A percentile compares a stretch with the other conserved stretches of the same genome.
Evolutionary conservation across 1,140 invertebrate species (phyloP).

Genomic region (Neodiprion pinetum): DNA sequence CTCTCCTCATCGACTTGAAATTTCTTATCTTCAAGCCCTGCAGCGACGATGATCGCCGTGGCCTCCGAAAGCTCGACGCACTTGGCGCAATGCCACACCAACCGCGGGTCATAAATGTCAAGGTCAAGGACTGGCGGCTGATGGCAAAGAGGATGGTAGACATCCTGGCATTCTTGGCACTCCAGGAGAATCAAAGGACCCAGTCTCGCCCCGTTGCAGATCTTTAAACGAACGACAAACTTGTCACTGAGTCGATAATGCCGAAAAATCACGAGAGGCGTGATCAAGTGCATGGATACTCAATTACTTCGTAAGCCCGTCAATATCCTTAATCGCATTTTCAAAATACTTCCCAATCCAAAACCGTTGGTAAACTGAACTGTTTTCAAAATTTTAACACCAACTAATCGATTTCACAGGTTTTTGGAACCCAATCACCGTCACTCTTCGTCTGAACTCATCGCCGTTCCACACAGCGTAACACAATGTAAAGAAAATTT

Average conservation of each 20-base stretch:
- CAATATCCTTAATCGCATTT: neutral
- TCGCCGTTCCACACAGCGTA: no score
- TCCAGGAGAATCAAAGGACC: constrained; percentile 44
- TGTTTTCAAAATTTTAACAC: no score
- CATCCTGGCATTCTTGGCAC: constrained; percentile 44
- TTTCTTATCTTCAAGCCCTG: neutral
- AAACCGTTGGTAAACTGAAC: no score
- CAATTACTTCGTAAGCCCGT: no score
- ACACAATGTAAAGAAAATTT: constrained; percentile 3
- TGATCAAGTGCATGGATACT: no score
- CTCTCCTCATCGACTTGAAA: neutral
- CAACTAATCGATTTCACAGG: no score
- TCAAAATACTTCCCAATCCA: neutral
- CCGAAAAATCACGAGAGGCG: no score
- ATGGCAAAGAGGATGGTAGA: constrained; percentile 46
- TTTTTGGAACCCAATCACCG: no score
- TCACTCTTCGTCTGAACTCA: no score
- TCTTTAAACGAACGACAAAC: constrained; percentile 23
- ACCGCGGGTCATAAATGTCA: constrained; percentile 38
- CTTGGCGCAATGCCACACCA: constrained; percentile 41
- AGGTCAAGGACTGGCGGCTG: constrained; percentile 42
- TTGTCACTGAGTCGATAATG: no score
- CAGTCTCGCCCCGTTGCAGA: constrained; percentile 44
- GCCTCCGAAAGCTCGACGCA: constrained; percentile 24
- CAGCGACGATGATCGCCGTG: neutral